Evolutionary conservation across 2,797 vertebrate genomes (phyloP).

Genomic region (Neostethus bicornis): DNA sequence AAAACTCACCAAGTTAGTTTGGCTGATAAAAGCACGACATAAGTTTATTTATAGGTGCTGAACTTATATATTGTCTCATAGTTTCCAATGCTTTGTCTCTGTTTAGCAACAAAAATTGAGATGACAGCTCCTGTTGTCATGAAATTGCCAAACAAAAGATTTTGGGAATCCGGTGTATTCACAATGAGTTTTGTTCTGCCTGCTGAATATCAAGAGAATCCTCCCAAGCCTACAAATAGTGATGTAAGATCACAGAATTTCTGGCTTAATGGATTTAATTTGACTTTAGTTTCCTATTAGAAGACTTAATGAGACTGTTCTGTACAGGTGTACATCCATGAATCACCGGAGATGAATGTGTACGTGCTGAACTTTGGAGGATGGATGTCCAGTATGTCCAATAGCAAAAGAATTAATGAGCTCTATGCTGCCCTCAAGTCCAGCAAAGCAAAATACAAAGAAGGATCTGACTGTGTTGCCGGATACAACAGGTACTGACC

Average conservation of each 20-base stretch:
- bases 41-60: too few relatives aligned
- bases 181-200: constrained; percentile 79
- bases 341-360: constrained; percentile 48
- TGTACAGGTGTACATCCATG: constrained; percentile 68
- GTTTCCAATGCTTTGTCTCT: too few relatives aligned
- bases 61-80: too few relatives aligned
- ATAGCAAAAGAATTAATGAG: background rate
- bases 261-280: background rate
- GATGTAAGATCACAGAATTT: background rate
- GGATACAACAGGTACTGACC: constrained; percentile 77
- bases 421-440: constrained; percentile 54
- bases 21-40: too few relatives aligned
- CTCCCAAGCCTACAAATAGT: constrained; percentile 62
- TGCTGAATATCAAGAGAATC: constrained; percentile 53
- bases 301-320: background rate
- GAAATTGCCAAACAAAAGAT: constrained; percentile 25
- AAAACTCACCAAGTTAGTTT: too few relatives aligned
- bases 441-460: constrained; percentile 43
- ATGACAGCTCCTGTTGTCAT: constrained; percentile 77
- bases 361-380: constrained; percentile 68
- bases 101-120: constrained; percentile 69
- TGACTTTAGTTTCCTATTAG: background rate
- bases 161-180: constrained; percentile 31
- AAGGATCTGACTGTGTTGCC: constrained; percentile 49
- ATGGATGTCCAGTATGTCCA: constrained; percentile 30